Base-by-base conservation (phyloP, 2,888 invertebrate genomes). In the Netelia virgata region DNA sequence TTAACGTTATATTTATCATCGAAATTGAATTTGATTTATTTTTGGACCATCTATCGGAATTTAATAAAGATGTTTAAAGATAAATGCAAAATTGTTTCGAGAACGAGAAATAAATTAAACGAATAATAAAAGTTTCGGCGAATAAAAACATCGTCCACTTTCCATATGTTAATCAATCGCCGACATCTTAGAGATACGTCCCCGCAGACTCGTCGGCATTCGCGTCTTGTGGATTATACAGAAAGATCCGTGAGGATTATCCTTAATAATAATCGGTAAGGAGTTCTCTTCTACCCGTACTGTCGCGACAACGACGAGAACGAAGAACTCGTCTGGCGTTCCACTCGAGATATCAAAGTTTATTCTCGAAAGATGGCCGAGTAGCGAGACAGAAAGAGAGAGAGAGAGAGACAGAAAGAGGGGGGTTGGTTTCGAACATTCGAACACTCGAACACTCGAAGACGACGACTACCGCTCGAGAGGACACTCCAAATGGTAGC, bases 281-380 rank as follows among this genome's bases (percentile, higher is more conserved):
- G 28, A 23, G 18, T 64, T 18, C 55, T 55, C 1, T 41, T 72
- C 72, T 36, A 47, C 63, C 50, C 20, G n/a, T 57, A 63, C 3
- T 36, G 77, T 61, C 53, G 50, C 69, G 70, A 55, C 61, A 61
- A 61, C 61, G 70, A 61, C 61, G 63, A 61, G 47, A 61, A 53
- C 36, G 66, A 69, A 47, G 14, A 11, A 66, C 14, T 8, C 50
- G 74, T 53, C 14, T 8, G 28, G 16, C 3, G 16, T 57, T 57
- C 77, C 84, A 84, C 74, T 84, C 70, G 81, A 84, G 77, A 84
- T 79, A 81, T 84, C 63, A 81, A 81, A 84, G 77, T 84, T 84
- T 81, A 74, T 77, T 81, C 64, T 69, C 47, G 77, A 77, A 81
- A 73, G 68, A 73, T 72, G 73, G 72, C 61, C 68, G 18, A 53